A percentile compares a stretch with the other conserved stretches of the same genome.
Conservation (phyloP, 2,888 invertebrate species). For the Noctua janthe region DNA sequence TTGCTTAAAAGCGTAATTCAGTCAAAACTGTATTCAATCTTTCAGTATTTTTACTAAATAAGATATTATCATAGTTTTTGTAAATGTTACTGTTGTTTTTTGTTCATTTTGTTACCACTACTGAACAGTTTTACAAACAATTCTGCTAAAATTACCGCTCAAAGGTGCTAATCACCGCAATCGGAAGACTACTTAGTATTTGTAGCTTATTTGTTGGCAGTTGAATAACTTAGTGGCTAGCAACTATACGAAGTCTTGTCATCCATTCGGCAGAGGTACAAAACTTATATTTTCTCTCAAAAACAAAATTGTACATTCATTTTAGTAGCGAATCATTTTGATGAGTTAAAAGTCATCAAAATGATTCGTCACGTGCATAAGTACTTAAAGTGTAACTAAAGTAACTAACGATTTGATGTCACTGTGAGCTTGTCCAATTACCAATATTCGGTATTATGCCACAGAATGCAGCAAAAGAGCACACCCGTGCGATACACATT, state of each 20-base stretch:
- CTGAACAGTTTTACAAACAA: neutral
- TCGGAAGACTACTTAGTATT: neutral
- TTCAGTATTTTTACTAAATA: neutral
- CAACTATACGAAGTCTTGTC: neutral
- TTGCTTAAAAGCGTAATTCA: neutral
- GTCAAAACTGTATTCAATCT: neutral
- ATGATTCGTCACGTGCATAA: too few species aligned
- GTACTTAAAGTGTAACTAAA: neutral
- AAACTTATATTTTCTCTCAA: neutral
- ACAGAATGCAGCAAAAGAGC: slow-evolving; percentile 5
- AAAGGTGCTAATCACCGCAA: neutral
- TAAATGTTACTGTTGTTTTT: neutral
- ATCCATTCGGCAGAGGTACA: neutral
- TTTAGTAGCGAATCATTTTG: too few species aligned
- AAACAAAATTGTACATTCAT: neutral
- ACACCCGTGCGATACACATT: neutral
- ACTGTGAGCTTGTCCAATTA: neutral
- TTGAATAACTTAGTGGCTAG: neutral
- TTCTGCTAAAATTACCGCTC: neutral
- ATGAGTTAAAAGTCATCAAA: neutral
- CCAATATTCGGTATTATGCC: neutral
- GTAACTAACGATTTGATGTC: neutral
- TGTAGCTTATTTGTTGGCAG: neutral
- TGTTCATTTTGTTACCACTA: neutral
- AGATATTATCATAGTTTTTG: neutral